A percentile compares a stretch with the other conserved stretches of the same genome.
Conservation (phyloP, 2,888 invertebrate species). For the Dysmachus trigonus region DNA sequence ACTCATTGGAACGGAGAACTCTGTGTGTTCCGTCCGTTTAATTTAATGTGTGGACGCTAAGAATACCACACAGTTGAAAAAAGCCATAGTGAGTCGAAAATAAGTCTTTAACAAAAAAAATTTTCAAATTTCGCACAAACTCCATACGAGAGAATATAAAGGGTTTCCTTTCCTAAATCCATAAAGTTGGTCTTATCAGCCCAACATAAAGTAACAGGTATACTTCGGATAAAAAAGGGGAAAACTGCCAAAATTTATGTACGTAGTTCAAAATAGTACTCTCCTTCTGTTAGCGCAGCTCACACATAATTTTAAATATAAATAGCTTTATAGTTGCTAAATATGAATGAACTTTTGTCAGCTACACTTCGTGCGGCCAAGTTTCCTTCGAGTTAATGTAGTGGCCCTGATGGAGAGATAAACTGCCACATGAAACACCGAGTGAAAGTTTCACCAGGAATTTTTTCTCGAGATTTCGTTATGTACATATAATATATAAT, state of each 20-base stretch:
- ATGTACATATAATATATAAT: no score
- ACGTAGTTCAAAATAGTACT: background rate
- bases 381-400: background rate
- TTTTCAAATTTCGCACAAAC: background rate
- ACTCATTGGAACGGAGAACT: no score
- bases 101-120: background rate
- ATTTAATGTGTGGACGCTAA: background rate
- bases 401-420: conserved; percentile 1
- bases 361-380: background rate
- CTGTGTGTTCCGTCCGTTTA: background rate
- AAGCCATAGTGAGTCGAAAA: no score
- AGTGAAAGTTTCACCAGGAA: background rate
- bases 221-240: background rate
- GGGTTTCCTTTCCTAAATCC: background rate
- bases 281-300: background rate
- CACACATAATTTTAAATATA: conserved; percentile 1
- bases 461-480: background rate
- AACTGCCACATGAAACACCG: background rate
- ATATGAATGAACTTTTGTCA: conserved; percentile 14
- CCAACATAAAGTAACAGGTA: background rate
- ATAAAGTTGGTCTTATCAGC: background rate
- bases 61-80: background rate
- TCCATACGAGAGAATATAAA: background rate
- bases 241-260: background rate
- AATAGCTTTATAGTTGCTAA: background rate